Conservation (phyloP, 2,113 vertebrate genomes). For the Oreochromis tanganicae region DNA sequence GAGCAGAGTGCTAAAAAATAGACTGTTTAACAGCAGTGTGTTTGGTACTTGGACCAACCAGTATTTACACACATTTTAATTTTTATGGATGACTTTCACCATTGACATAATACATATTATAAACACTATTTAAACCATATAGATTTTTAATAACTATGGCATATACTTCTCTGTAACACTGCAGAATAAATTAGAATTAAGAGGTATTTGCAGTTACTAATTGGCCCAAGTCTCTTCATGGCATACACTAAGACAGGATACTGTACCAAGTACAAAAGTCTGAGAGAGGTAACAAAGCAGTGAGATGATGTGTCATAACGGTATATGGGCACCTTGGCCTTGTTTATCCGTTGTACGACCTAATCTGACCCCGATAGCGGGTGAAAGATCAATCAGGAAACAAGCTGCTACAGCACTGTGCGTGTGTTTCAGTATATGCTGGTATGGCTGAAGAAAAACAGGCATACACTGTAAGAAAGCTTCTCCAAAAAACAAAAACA, state of each 20-base stretch:
- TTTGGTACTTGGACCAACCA: neutral
- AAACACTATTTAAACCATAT: neutral
- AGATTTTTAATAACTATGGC: neutral
- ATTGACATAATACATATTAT: neutral
- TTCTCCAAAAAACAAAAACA: neutral
- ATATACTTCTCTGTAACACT: neutral
- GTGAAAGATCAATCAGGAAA: neutral
- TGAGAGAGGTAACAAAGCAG: slow-evolving; percentile 15
- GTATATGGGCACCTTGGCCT: slow-evolving; percentile 14
- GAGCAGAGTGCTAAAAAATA: neutral
- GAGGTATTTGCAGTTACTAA: neutral
- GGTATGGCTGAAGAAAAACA: slow-evolving; percentile 24
- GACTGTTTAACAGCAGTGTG: neutral
- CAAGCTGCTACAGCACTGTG: neutral
- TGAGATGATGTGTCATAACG: neutral
- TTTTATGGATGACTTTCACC: neutral
- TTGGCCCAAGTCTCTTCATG: neutral
- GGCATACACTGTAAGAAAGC: neutral
- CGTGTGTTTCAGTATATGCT: slow-evolving; percentile 1
- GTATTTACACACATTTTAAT: neutral
- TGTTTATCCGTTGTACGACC: neutral
- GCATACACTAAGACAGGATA: neutral
- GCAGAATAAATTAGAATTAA: neutral
- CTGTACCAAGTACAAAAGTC: neutral
- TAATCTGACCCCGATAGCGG: neutral